Percentiles rank a stretch among this genome's conserved stretches.
phyloP scores from a whole-genome alignment of 64 coral and sea anemone species.

The Astreopora myriophthalma region DNA sequence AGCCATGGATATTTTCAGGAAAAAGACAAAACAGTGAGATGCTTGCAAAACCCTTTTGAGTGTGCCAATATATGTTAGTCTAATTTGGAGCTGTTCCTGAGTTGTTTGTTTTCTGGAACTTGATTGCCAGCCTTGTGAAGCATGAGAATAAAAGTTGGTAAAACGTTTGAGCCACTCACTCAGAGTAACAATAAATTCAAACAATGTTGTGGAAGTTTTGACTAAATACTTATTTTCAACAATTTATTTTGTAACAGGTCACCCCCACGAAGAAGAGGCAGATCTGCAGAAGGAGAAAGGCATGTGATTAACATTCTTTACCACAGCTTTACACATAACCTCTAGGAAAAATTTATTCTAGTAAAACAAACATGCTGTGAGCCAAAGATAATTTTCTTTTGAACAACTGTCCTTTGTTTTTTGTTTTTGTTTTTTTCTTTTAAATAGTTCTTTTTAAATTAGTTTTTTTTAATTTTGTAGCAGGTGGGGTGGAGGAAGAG shows the following conservation, averaged over 20 bases:
- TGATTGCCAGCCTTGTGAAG: not conserved
- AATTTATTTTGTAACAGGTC: not conserved
- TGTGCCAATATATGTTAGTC: no score
- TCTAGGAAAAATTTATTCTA: not conserved
- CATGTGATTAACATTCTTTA: not conserved
- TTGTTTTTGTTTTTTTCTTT: not conserved
- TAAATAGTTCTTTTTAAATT: not conserved
- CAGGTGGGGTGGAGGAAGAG: slow-evolving; percentile 28
- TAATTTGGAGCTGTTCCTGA: no score
- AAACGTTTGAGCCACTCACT: not conserved
- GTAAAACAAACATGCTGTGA: no score
- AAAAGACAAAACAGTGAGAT: no score
- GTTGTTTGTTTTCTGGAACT: no score
- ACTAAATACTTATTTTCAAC: no score
- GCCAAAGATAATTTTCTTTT: not conserved
- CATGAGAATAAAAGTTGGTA: no score
- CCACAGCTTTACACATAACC: not conserved
- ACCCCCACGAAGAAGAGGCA: slow-evolving; percentile 29
- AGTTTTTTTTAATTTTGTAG: not conserved
- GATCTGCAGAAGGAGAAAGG: slow-evolving; percentile 15
- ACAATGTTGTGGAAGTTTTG: no score
- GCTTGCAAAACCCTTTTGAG: no score
- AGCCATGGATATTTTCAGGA: no score
- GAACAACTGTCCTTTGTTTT: not conserved
- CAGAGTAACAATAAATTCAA: no score